Evolutionary conservation across 2,113 vertebrate genomes (phyloP).

Genomic region (Taxidea taxus): DNA sequence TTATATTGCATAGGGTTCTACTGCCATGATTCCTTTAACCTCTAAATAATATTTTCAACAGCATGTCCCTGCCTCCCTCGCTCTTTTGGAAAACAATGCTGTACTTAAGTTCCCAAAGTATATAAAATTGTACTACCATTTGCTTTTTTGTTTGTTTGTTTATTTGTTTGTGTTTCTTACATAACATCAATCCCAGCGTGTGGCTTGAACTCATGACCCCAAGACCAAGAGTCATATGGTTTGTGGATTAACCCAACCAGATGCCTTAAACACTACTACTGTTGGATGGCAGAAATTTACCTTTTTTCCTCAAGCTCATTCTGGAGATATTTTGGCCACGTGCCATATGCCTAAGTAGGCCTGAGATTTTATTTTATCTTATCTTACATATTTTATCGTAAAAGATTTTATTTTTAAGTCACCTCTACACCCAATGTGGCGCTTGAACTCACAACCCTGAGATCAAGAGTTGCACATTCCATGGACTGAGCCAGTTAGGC

Average conservation of each 20-base stretch:
- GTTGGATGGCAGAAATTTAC: accelerated
- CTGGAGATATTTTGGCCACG: no score
- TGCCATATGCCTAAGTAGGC: accelerated
- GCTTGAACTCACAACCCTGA: background rate
- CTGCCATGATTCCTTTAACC: background rate
- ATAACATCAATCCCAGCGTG: background rate
- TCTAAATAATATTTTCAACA: background rate
- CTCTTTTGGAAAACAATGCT: background rate
- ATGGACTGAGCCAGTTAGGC: background rate
- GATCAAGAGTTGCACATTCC: background rate
- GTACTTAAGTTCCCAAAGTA: background rate
- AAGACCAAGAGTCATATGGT: background rate
- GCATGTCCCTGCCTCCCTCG: background rate
- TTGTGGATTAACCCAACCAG: background rate
- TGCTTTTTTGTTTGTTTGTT: background rate
- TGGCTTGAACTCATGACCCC: background rate
- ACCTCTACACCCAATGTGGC: background rate
- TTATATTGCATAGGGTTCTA: background rate
- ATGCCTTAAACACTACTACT: background rate
- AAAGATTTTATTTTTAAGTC: background rate
- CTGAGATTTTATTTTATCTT: background rate
- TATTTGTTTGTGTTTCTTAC: background rate
- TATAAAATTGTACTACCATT: background rate
- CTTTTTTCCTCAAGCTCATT: background rate
- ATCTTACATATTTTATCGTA: background rate